phyloP scores from a whole-genome alignment of 1,140 invertebrate genomes.

The Onthophagus taurus region DNA sequence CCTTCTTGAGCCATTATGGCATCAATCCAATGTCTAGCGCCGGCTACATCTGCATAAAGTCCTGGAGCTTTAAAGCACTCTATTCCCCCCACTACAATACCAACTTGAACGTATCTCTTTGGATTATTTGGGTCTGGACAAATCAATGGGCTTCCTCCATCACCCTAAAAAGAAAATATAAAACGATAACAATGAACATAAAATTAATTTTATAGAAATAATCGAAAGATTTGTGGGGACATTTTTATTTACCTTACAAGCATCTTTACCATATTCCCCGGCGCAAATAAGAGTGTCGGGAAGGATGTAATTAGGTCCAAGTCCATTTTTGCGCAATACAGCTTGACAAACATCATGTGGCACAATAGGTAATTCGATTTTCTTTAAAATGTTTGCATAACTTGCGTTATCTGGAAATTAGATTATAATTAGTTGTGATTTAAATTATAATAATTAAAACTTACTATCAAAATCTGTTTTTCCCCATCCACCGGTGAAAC shows the following conservation, averaged over 20 bases:
- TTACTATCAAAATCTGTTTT: slow-evolving; percentile 48
- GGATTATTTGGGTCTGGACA: slow-evolving; percentile 35
- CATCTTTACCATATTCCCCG: slow-evolving; percentile 50
- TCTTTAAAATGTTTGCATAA: slow-evolving; percentile 46
- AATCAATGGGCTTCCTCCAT: slow-evolving; percentile 44
- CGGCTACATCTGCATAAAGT: slow-evolving; percentile 57
- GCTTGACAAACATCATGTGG: slow-evolving; percentile 33
- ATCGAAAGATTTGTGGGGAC: no score
- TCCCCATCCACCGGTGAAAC: slow-evolving; percentile 52
- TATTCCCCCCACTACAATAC: slow-evolving; percentile 60
- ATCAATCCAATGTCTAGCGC: slow-evolving; percentile 55
- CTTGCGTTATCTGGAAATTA: no score
- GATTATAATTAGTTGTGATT: no score
- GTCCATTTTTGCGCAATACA: slow-evolving; percentile 35
- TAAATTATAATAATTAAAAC: no score
- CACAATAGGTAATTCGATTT: slow-evolving; percentile 40
- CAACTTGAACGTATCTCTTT: slow-evolving; percentile 45
- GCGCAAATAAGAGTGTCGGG: slow-evolving; percentile 46
- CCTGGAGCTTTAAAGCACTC: slow-evolving; percentile 52
- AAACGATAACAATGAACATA: no score
- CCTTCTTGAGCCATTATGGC: slow-evolving; percentile 42
- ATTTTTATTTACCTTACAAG: slow-evolving; percentile 58
- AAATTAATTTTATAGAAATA: no score
- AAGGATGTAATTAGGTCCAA: slow-evolving; percentile 39
- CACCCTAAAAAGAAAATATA: slow-evolving; percentile 43